Conservation (phyloP, 2,888 invertebrate genomes). For the Strigamia transsilvanica region DNA sequence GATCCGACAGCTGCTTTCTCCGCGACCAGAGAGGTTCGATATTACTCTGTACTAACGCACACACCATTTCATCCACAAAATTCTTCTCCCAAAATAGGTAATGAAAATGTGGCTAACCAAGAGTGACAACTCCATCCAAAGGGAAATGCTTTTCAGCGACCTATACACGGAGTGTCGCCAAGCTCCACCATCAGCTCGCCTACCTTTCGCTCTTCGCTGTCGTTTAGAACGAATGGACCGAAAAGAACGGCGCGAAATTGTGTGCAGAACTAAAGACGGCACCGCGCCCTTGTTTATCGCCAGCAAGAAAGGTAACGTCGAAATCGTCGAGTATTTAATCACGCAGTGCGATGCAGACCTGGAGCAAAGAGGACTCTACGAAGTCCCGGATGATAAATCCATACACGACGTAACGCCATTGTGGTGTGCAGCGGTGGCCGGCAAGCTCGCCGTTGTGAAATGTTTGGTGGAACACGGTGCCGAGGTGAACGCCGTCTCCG, state of each 20-base stretch:
- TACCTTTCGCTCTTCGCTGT: conserved; percentile 69
- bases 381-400: conserved; percentile 82
- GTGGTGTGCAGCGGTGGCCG: conserved; percentile 92
- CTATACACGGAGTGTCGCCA: conserved; percentile 72
- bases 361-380: conserved; percentile 83
- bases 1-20: not conserved
- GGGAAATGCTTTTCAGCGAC: conserved; percentile 70
- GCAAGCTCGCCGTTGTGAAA: conserved; percentile 78
- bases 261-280: conserved; percentile 71
- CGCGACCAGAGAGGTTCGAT: conserved; percentile 24
- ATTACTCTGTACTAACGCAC: not conserved
- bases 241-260: conserved; percentile 63
- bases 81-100: not conserved
- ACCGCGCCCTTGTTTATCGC: conserved; percentile 84
- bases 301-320: conserved; percentile 79
- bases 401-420: conserved; percentile 85
- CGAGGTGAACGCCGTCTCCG: conserved; percentile 84
- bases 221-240: conserved; percentile 67
- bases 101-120: conserved; percentile 57
- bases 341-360: conserved; percentile 82
- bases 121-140: conserved; percentile 60
- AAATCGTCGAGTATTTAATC: conserved; percentile 85
- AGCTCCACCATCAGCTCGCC: conserved; percentile 74
- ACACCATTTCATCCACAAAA: not conserved
- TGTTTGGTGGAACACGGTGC: conserved; percentile 82